phyloP scores from a whole-genome alignment of 2,888 invertebrate species.

The Drosophila diplacantha region DNA sequence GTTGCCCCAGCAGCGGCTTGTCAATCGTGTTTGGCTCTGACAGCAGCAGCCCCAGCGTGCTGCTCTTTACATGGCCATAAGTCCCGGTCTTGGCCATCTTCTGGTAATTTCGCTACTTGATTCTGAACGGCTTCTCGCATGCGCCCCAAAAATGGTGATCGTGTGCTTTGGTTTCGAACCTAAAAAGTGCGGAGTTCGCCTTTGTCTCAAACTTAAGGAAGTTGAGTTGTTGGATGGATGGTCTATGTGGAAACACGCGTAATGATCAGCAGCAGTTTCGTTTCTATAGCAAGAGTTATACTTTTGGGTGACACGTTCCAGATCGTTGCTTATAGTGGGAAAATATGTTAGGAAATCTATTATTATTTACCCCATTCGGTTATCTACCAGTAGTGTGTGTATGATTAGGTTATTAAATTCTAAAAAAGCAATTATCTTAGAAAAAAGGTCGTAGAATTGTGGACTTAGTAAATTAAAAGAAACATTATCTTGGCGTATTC shows the following conservation, averaged over 20 bases:
- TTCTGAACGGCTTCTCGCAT: slow-evolving; percentile 38
- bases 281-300: slow-evolving; percentile 2
- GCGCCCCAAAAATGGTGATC: slow-evolving; percentile 55
- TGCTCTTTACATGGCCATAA: slow-evolving; percentile 51
- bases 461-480: neutral
- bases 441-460: neutral
- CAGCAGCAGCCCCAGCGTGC: slow-evolving; percentile 27
- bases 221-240: slow-evolving; percentile 13
- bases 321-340: slow-evolving; percentile 11
- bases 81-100: slow-evolving; percentile 39
- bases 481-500: neutral
- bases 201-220: slow-evolving; percentile 38
- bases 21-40: slow-evolving; percentile 46
- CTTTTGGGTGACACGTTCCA: slow-evolving; percentile 1
- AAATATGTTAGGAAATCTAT: neutral
- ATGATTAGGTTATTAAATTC: neutral
- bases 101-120: slow-evolving; percentile 25
- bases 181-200: slow-evolving; percentile 46
- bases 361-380: too few relatives aligned
- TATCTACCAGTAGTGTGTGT: too few relatives aligned
- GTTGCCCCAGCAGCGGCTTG: slow-evolving; percentile 47
- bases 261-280: slow-evolving; percentile 16
- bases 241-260: slow-evolving; percentile 14
- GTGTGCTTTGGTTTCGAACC: slow-evolving; percentile 28
- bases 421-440: neutral